Percentiles rank a stretch among this genome's conserved stretches.
Conservation (phyloP, 2,113 vertebrate genomes). For the Thamnaconus septentrionalis region DNA sequence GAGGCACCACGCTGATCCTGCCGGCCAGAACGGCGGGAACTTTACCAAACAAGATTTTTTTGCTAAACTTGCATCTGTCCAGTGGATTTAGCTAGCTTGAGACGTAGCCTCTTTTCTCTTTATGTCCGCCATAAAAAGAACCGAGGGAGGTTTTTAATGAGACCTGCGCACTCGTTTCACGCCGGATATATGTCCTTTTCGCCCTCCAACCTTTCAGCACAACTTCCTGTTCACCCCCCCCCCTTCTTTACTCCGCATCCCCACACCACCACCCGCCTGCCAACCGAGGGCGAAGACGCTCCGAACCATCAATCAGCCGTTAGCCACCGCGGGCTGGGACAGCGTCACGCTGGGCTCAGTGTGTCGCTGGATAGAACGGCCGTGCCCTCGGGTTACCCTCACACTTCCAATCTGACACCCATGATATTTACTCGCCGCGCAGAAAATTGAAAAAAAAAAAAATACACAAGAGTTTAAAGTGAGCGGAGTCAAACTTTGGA, state of each 20-base stretch:
- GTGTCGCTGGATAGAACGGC: conserved; percentile 54
- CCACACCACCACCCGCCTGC: too few relatives aligned
- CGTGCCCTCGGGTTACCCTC: conserved; percentile 51
- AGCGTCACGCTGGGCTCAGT: conserved; percentile 57
- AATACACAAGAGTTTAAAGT: conserved; percentile 48
- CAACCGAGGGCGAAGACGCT: conserved; percentile 15
- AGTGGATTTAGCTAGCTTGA: conserved; percentile 43
- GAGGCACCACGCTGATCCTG: conserved; percentile 22
- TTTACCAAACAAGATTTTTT: conserved; percentile 21
- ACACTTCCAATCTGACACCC: conserved; percentile 51
- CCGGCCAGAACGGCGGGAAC: conserved; percentile 20
- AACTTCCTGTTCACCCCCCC: conserved; percentile 12
- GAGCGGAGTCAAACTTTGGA: conserved; percentile 40
- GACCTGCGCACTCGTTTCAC: conserved; percentile 47
- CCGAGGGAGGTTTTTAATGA: conserved; percentile 58
- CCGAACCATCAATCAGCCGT: conserved; percentile 61
- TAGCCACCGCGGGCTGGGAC: conserved; percentile 49
- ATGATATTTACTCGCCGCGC: conserved; percentile 49
- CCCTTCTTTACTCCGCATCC: conserved; percentile 15
- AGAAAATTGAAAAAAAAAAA: conserved; percentile 50
- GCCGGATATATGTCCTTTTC: conserved; percentile 28
- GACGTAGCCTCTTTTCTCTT: conserved; percentile 20
- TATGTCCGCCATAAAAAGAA: conserved; percentile 52
- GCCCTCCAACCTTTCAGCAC: background rate
- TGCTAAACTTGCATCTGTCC: conserved; percentile 54